A percentile compares a stretch with the other conserved stretches of the same genome.
Evolutionary conservation across 2,888 invertebrate species (phyloP).

Genomic region (Gymnoscelis rufifasciata): DNA sequence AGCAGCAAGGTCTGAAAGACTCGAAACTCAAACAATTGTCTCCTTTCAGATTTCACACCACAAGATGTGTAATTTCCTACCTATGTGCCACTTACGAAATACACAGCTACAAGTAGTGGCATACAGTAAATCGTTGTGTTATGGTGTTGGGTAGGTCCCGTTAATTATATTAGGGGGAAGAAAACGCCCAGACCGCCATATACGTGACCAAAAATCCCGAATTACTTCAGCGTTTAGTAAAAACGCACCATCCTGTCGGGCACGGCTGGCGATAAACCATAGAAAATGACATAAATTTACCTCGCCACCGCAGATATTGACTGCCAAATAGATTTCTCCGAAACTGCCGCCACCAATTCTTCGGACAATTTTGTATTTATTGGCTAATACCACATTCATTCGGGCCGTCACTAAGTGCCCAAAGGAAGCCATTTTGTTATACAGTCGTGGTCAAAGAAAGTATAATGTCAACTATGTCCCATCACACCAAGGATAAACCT

Average conservation of each 20-base stretch:
- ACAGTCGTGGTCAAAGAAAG: slow-evolving; percentile 61
- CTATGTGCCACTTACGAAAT: slow-evolving; percentile 21
- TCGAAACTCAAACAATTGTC: slow-evolving; percentile 25
- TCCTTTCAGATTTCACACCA: slow-evolving; percentile 25
- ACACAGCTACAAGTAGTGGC: slow-evolving; percentile 1
- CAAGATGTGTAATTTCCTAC: slow-evolving; percentile 18
- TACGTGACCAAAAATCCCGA: slow-evolving; percentile 57
- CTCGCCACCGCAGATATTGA: slow-evolving; percentile 94
- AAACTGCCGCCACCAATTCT: slow-evolving; percentile 99
- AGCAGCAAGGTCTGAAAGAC: slow-evolving; percentile 8
- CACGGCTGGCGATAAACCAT: slow-evolving; percentile 32
- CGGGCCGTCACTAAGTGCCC: slow-evolving; percentile 68
- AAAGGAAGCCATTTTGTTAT: slow-evolving; percentile 42
- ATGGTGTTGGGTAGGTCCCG: slow-evolving; percentile 14
- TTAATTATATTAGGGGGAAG: slow-evolving; percentile 26
- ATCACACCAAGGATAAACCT: slow-evolving; percentile 59
- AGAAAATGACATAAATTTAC: slow-evolving; percentile 67
- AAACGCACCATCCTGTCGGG: slow-evolving; percentile 35
- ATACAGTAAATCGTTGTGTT: slow-evolving; percentile 9
- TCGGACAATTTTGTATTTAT: slow-evolving; percentile 95
- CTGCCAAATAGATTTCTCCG: slow-evolving; percentile 98
- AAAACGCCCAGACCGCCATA: slow-evolving; percentile 63
- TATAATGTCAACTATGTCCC: slow-evolving; percentile 56
- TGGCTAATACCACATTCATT: slow-evolving; percentile 81
- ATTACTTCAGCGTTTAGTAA: slow-evolving; percentile 53